These are phyloP conservation scores for Aporophyla nigra DNA, from an alignment of 2,888 invertebrate genomes.

Conservation along the genomic window DNA sequence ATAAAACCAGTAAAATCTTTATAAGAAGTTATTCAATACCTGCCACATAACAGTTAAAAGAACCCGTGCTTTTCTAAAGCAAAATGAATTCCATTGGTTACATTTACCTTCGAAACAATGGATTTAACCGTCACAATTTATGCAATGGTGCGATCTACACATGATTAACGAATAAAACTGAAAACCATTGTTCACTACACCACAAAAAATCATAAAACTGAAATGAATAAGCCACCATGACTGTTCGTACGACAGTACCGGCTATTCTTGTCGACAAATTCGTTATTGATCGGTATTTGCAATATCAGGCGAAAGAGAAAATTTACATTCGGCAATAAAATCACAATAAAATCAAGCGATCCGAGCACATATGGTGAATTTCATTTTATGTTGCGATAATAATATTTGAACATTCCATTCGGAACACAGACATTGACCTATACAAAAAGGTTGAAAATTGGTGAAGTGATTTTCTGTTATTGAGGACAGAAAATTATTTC, in stretches of 20 bases:
- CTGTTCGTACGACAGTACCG: neutral
- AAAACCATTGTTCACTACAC: conserved; percentile 14
- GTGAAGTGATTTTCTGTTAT: conserved; percentile 9
- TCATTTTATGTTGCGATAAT: conserved; percentile 63
- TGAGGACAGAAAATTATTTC: too few relatives aligned
- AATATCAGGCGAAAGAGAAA: conserved; percentile 63
- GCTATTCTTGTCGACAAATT: conserved; percentile 20
- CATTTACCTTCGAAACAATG: conserved; percentile 17
- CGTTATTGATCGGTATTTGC: conserved; percentile 53
- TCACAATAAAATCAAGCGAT: conserved; percentile 78
- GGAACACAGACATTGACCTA: conserved; percentile 38
- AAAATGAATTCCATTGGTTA: neutral
- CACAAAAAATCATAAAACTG: conserved; percentile 1
- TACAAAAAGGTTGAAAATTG: conserved; percentile 4
- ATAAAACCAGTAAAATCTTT: neutral
- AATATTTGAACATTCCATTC: conserved; percentile 52
- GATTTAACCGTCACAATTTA: conserved; percentile 6
- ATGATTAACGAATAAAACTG: conserved; percentile 3
- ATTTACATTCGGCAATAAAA: conserved; percentile 81
- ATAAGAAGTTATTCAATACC: neutral
- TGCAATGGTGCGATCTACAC: conserved; percentile 10
- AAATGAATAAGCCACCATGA: conserved; percentile 16
- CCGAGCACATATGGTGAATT: conserved; percentile 71
- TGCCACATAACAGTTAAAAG: neutral
- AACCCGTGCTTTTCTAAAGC: neutral